Evolutionary conservation across 2,888 invertebrate genomes (phyloP).

Genomic region (Cerastoderma edule): DNA sequence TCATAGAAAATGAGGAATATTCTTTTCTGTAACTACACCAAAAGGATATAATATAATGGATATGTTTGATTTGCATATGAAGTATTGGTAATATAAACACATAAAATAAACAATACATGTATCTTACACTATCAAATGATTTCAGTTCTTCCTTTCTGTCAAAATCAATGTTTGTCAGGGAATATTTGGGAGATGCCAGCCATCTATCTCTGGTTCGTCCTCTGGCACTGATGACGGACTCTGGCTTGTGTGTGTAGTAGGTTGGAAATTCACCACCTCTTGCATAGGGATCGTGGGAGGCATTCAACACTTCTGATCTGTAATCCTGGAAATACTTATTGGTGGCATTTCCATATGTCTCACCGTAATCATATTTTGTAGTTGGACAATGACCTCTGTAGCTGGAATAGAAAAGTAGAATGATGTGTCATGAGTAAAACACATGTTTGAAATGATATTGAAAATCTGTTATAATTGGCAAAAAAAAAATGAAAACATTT

Average conservation of each 20-base stretch:
- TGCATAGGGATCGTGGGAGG: slow-evolving; percentile 79
- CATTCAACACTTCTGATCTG: slow-evolving; percentile 80
- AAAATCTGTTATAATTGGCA: no score
- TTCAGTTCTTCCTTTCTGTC: slow-evolving; percentile 81
- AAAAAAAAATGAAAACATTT: no score
- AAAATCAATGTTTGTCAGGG: slow-evolving; percentile 80
- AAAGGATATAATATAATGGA: no score
- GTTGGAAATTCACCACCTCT: slow-evolving; percentile 83
- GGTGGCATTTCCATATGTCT: slow-evolving; percentile 84
- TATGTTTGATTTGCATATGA: no score
- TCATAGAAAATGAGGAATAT: no score
- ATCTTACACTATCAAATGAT: slow-evolving; percentile 77
- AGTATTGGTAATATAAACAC: no score
- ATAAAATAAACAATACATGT: not conserved
- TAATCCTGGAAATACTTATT: slow-evolving; percentile 83
- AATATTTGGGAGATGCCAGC: slow-evolving; percentile 80
- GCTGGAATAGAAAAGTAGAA: slow-evolving; percentile 62
- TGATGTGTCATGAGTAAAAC: not conserved
- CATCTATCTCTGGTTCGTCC: slow-evolving; percentile 81
- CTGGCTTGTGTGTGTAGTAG: slow-evolving; percentile 83
- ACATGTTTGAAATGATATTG: no score
- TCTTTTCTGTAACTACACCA: no score
- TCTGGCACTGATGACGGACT: slow-evolving; percentile 82
- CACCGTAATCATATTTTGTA: slow-evolving; percentile 84
- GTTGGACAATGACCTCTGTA: slow-evolving; percentile 83